These are phyloP conservation scores for Rhinopomastus cyanomelas DNA, from an alignment of 2,113 vertebrate genomes.

Conservation along the genomic window DNA sequence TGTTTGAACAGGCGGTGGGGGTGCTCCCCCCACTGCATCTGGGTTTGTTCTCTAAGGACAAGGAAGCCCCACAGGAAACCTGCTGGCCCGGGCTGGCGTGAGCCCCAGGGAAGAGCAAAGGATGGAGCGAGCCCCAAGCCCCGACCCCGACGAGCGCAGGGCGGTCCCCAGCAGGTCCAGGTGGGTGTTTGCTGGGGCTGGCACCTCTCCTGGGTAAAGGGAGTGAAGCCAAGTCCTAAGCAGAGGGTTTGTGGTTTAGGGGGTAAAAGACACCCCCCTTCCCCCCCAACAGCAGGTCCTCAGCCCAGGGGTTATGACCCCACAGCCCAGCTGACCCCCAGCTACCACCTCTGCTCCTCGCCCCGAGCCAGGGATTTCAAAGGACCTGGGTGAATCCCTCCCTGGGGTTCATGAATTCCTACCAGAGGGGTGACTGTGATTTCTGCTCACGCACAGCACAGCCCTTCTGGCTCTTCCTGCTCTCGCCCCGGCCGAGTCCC, in stretches of 20 bases:
- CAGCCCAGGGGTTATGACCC: not conserved
- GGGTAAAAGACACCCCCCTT: not conserved
- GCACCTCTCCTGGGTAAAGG: accelerated
- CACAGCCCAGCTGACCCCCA: too few relatives aligned
- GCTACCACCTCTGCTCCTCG: not conserved
- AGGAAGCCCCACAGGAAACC: accelerated
- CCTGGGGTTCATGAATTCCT: not conserved
- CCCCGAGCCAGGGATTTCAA: not conserved
- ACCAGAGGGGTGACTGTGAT: not conserved
- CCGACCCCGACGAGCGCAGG: not conserved
- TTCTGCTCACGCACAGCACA: not conserved
- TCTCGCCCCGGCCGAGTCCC: too few relatives aligned
- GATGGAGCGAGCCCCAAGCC: accelerated
- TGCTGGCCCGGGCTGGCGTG: accelerated
- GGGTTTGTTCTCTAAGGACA: not conserved
- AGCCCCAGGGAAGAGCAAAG: not conserved
- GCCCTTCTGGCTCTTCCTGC: not conserved
- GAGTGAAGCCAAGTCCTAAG: not conserved
- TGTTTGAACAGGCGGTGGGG: not conserved
- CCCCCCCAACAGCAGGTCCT: not conserved
- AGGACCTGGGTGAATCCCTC: slow-evolving; percentile 4
- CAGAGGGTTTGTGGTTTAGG: not conserved
- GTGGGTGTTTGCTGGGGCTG: not conserved
- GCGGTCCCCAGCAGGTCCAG: not conserved
- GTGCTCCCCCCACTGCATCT: not conserved